Base-by-base conservation (phyloP, 2,888 invertebrate genomes). In the Campoplex capitator region DNA sequence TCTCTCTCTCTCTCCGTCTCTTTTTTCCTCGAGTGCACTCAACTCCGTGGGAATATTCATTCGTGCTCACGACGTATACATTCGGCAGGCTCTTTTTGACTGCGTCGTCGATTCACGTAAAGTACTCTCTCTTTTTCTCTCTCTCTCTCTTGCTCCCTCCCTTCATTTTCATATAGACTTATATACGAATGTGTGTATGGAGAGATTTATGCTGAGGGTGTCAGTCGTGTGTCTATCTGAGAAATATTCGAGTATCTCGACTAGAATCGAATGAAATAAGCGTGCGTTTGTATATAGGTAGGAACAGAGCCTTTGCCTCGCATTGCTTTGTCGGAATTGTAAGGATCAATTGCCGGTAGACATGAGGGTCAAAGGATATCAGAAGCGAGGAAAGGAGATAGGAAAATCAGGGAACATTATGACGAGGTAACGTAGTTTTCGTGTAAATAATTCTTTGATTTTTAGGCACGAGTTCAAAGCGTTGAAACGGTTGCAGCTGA, bases 41-140 rank as follows among this genome's bases (percentile, higher is more conserved):
- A 82, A 76, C 75, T 76, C 82, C 82, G 82, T 82, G 82, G 82
- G 82, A 82, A 82, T 82, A 82, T 82, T 82, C 82, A 82, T 75
- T 58, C 75, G 68, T 76, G 68, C 74, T 81, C 74, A 35, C 82
- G 75, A 76, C 70, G 67, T 54, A 54, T 35, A 82, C 82, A 70
- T 75, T 67, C 81, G 67, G 62, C 81, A 82, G 81, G 32, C 58
- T 67, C 82, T 82, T 56, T 74, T 81, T 7, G 65, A 35, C 65
- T 68, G 65, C 45, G 51, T 74, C 56, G 75, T 18, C 75, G 68
- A 82, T 70, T 70, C 67, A 32, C 82, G 82, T 82, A 70, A 76
- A 82, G 70, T 70, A 82, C 82, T 77, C 80, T 77, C 38, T 75
- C 56, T 11, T n/a, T 35, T 6, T 38, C 82, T 77, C 80, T 80